Evolutionary conservation across 2,113 vertebrate genomes (phyloP).

Genomic region (Osmerus mordax): DNA sequence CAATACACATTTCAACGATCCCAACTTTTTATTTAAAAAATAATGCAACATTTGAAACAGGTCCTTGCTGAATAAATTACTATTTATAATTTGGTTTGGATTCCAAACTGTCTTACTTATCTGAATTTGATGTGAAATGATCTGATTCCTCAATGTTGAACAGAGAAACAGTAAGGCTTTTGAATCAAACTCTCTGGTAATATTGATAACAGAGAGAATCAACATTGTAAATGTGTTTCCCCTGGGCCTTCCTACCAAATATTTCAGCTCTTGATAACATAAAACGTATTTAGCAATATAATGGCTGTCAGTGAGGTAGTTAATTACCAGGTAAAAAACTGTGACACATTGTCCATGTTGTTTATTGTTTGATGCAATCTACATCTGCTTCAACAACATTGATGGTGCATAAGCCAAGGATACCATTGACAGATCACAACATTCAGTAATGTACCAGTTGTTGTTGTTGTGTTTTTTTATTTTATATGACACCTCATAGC

Average conservation of each 20-base stretch:
- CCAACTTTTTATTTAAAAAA: slow-evolving; percentile 39
- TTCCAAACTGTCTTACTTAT: slow-evolving; percentile 59
- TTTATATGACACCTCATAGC: background rate
- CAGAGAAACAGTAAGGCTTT: slow-evolving; percentile 75
- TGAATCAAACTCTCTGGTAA: slow-evolving; percentile 65
- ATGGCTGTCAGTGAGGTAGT: slow-evolving; percentile 17
- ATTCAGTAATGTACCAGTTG: background rate
- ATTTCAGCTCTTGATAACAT: slow-evolving; percentile 13
- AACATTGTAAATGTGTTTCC: slow-evolving; percentile 11
- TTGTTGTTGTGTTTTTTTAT: background rate
- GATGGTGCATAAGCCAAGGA: slow-evolving; percentile 16
- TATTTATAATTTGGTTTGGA: slow-evolving; percentile 55
- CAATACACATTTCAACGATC: slow-evolving; percentile 29
- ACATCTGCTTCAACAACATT: background rate
- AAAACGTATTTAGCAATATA: slow-evolving; percentile 43
- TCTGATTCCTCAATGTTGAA: slow-evolving; percentile 58
- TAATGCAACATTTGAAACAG: slow-evolving; percentile 76
- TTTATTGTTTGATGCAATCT: background rate
- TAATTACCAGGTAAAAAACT: slow-evolving; percentile 1
- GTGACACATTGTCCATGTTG: slow-evolving; percentile 2
- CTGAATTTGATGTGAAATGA: slow-evolving; percentile 57
- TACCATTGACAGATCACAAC: slow-evolving; percentile 10
- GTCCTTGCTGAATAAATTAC: slow-evolving; percentile 64
- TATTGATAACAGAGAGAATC: slow-evolving; percentile 16
- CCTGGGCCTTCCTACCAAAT: slow-evolving; percentile 5